Evolutionary conservation across 2,113 vertebrate species (phyloP), one percentile per base, ranked within the genome.

Genomic region (Platysteira castanea): DNA sequence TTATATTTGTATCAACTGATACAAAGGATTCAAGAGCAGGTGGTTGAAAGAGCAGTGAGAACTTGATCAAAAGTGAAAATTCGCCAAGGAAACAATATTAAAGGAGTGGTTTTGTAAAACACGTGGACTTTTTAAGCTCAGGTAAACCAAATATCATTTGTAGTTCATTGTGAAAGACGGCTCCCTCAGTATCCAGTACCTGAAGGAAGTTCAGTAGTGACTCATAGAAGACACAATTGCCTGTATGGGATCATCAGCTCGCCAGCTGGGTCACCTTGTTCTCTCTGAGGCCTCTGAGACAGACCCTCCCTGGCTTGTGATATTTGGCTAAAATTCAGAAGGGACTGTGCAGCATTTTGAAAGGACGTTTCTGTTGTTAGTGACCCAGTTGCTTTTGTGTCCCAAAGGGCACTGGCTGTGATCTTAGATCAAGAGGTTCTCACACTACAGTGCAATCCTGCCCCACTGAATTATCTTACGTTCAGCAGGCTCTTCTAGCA

Each of bases 371-470:
- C 7, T 69, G 27, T 44, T 70, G 19, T 41, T 39, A 11, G 31
- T 33, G 47, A 82, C 15, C 33, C 5, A 12, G 10, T 46, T 75
- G 27, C 26, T 13, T 64, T 69, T 44, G 8, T 57, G 18, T 80
- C n/a, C 24, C 37, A 37, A 76, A 63, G 10, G n/a, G 3, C 15
- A 15, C 23, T 52, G 31, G 4, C 9, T 59, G 39, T 49, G 15
- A 27, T 86, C 68, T 77, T 61, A 27, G 28, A 44, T 69, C n/a
- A 57, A 54, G 54, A 5, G 2, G 0, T 52, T 76, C 42, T 16
- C 41, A n/a, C 5, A 2, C 31, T 49, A 4, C 5, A 12, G 2
- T 10, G 11, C 0, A 13, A 6, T 71, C 53, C 49, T 52, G 6
- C 6, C 6, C 41, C 39, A 30, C 6, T 35, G 39, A 75, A 42